phyloP scores from a whole-genome alignment of 2,888 invertebrate genomes.

The Athalia circularis region DNA sequence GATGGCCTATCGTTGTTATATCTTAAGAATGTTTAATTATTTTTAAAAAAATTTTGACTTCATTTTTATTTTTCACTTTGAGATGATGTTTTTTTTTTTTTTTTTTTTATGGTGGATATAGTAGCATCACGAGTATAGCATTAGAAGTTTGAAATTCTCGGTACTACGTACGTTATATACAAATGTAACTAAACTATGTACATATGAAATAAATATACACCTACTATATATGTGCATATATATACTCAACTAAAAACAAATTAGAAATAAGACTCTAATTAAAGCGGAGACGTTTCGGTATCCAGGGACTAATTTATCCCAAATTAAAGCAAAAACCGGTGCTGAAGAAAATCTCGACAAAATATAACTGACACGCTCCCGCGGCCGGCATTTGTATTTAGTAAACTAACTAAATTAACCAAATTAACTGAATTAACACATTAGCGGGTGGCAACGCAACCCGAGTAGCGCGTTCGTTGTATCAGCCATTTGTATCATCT shows the following conservation, averaged over 20 bases:
- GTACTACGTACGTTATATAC: neutral
- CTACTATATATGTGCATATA: too few relatives aligned
- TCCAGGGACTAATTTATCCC: slow-evolving; percentile 32
- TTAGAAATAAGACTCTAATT: slow-evolving; percentile 39
- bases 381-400: slow-evolving; percentile 20
- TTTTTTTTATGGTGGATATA: too few relatives aligned
- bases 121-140: neutral
- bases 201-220: neutral
- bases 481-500: neutral
- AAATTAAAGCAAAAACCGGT: slow-evolving; percentile 25
- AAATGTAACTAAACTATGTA: neutral
- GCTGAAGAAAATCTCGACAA: slow-evolving; percentile 30
- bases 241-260: neutral
- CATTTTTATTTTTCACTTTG: neutral
- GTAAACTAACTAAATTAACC: slow-evolving; percentile 33
- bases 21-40: neutral
- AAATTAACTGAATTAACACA: slow-evolving; percentile 38
- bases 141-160: too few relatives aligned
- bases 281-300: slow-evolving; percentile 12
- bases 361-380: slow-evolving; percentile 36
- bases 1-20: too few relatives aligned
- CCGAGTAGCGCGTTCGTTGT: slow-evolving; percentile 11
- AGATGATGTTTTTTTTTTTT: neutral
- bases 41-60: neutral
- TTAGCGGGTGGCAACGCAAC: neutral